These are phyloP conservation scores for Lymantria monacha DNA, from an alignment of 2,888 invertebrate species.

Conservation along the genomic window DNA sequence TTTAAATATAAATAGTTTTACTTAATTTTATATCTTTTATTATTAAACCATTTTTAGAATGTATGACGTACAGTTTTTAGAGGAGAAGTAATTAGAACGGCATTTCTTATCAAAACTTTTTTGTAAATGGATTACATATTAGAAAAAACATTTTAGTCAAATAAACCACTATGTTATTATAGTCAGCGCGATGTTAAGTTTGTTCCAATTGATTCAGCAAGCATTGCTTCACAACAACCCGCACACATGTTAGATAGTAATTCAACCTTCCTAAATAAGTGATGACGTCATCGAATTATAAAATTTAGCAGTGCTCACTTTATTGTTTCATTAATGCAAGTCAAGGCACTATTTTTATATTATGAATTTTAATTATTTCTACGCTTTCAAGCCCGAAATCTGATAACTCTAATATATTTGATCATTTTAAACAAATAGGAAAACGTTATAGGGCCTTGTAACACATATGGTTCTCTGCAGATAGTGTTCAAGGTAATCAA, in stretches of 20 bases:
- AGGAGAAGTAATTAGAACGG: no score
- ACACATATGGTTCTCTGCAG: not conserved
- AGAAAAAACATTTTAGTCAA: no score
- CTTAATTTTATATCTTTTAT: not conserved
- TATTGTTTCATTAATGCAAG: not conserved
- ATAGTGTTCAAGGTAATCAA: not conserved
- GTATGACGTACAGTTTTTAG: no score
- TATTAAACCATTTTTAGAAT: not conserved
- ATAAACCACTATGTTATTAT: no score
- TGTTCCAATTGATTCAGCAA: not conserved
- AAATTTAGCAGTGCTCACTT: not conserved
- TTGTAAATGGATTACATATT: no score
- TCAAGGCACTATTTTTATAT: not conserved
- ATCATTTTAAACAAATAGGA: not conserved
- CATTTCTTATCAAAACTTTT: no score
- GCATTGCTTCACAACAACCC: not conserved
- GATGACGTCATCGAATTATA: not conserved
- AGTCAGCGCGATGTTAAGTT: no score
- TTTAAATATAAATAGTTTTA: slow-evolving; percentile 3
- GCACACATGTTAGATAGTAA: not conserved
- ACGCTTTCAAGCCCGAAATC: no score
- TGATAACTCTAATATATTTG: no score
- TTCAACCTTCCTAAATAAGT: not conserved
- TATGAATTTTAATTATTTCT: not conserved
- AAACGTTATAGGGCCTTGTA: not conserved